Conservation (phyloP, 2,888 invertebrate genomes). For the Pristionchus fissidentatus region DNA sequence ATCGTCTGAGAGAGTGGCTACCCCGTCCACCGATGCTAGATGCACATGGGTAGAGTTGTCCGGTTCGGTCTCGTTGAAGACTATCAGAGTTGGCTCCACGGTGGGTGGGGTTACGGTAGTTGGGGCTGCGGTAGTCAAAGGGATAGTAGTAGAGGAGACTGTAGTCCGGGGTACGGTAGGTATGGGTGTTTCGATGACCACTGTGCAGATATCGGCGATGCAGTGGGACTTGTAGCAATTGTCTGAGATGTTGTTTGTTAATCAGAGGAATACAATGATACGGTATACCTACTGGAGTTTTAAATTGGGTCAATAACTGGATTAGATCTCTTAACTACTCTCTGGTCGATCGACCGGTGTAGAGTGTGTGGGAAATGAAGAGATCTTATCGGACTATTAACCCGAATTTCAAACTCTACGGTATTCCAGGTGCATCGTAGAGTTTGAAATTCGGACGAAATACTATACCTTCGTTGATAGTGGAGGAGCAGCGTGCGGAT, state of each 20-base stretch:
- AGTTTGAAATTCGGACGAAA: no score
- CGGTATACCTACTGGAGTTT: slow-evolving; percentile 15
- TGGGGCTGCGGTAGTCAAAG: not conserved
- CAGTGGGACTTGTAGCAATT: slow-evolving; percentile 31
- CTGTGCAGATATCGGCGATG: slow-evolving; percentile 22
- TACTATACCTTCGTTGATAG: not conserved
- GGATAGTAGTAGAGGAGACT: not conserved
- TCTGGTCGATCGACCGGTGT: no score
- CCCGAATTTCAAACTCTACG: no score
- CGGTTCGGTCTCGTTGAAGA: not conserved
- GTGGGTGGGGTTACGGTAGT: not conserved
- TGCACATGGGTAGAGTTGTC: slow-evolving; percentile 1
- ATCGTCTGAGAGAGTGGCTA: slow-evolving; percentile 19
- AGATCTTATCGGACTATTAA: not conserved
- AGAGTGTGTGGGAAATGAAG: no score
- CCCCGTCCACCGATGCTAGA: slow-evolving; percentile 16
- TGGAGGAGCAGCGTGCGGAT: not conserved
- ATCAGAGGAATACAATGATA: not conserved
- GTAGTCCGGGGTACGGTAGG: slow-evolving; percentile 20
- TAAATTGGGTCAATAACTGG: no score
- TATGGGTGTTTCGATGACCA: slow-evolving; percentile 27
- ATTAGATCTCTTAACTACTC: no score
- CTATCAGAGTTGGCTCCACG: not conserved
- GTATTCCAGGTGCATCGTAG: not conserved
- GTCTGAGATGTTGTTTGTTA: not conserved